Evolutionary conservation across 2,797 vertebrate species (phyloP).

Genomic region (Sebastes goodei): DNA sequence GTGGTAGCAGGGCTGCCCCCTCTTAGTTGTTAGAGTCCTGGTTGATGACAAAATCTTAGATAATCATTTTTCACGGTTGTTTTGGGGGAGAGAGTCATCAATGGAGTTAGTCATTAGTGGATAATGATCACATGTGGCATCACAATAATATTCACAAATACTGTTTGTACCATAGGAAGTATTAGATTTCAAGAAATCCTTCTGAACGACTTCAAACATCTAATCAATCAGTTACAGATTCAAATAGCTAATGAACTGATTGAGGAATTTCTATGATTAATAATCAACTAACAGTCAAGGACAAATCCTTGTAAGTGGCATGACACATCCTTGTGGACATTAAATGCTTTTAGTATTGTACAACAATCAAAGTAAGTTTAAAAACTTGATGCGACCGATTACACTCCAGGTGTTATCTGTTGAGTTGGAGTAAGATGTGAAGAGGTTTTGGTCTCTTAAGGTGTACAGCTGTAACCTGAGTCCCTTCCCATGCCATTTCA

Average conservation of each 20-base stretch:
- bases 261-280: neutral
- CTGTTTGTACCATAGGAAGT: neutral
- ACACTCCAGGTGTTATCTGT: neutral
- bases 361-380: neutral
- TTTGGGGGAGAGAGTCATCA: neutral
- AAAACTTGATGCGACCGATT: neutral
- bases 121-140: neutral
- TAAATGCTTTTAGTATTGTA: neutral
- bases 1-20: neutral
- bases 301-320: neutral
- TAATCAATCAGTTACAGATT: neutral
- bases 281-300: neutral
- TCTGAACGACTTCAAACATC: neutral
- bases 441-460: constrained; percentile 11
- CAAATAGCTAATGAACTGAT: neutral
- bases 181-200: neutral
- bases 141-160: neutral
- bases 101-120: neutral
- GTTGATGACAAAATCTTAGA: neutral
- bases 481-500: constrained; percentile 48
- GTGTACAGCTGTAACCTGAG: constrained; percentile 66
- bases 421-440: neutral
- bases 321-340: neutral
- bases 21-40: neutral
- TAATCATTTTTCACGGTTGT: neutral